Evolutionary conservation across 2,888 invertebrate species (phyloP).

Genomic region (Spodoptera littoralis): DNA sequence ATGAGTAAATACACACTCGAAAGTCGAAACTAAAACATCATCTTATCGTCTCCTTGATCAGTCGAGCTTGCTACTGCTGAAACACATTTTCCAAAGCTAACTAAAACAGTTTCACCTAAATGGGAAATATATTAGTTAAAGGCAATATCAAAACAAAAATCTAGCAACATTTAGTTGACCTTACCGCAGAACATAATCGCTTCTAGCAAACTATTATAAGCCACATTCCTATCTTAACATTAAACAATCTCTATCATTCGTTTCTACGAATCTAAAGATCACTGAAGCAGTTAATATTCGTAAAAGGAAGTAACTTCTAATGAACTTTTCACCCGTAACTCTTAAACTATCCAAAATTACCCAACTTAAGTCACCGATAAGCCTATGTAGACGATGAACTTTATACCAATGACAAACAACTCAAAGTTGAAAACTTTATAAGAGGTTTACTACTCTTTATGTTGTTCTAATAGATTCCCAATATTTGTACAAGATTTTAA

Average conservation of each 20-base stretch:
- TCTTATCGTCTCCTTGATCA: too few species aligned
- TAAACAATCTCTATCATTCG: slow-evolving; percentile 15
- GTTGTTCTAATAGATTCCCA: slow-evolving; percentile 52
- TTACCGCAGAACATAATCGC: slow-evolving; percentile 6
- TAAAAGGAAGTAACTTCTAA: slow-evolving; percentile 42
- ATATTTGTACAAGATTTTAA: slow-evolving; percentile 40
- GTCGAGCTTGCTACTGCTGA: too few species aligned
- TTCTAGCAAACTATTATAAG: slow-evolving; percentile 1
- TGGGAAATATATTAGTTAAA: background rate
- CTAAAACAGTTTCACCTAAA: too few species aligned
- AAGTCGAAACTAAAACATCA: too few species aligned
- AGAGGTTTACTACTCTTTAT: slow-evolving; percentile 55
- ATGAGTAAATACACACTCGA: too few species aligned
- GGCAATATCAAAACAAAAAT: background rate
- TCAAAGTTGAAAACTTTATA: slow-evolving; percentile 48
- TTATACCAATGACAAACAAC: slow-evolving; percentile 58
- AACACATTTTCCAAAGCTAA: too few species aligned
- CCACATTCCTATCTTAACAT: slow-evolving; percentile 4
- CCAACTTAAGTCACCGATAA: slow-evolving; percentile 54
- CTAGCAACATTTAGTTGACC: background rate
- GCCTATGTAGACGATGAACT: slow-evolving; percentile 45
- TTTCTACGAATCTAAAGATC: slow-evolving; percentile 24
- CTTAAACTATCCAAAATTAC: slow-evolving; percentile 58
- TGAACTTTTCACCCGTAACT: slow-evolving; percentile 55
- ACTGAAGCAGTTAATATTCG: slow-evolving; percentile 39